Percentiles rank a stretch among this genome's conserved stretches.
Conservation (phyloP, 2,888 invertebrate species). For the Cryptus armator region DNA sequence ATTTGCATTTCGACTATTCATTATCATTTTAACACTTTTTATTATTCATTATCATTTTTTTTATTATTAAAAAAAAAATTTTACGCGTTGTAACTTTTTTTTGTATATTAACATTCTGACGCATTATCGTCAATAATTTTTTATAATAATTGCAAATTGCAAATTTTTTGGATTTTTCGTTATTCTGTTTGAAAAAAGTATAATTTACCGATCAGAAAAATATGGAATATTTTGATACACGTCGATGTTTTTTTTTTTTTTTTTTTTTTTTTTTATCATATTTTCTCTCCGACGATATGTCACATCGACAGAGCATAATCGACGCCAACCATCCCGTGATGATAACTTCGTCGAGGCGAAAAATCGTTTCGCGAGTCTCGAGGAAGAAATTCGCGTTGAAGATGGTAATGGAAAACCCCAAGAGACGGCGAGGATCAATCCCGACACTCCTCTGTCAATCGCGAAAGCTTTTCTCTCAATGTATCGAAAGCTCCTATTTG, state of each 20-base stretch:
- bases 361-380: background rate
- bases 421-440: background rate
- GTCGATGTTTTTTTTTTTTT: background rate
- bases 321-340: background rate
- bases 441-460: background rate
- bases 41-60: background rate
- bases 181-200: no score
- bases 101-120: no score
- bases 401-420: background rate
- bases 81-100: no score
- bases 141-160: no score
- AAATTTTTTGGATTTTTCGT: no score
- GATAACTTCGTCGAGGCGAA: background rate
- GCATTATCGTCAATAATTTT: no score
- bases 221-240: no score
- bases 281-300: background rate
- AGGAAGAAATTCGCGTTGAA: background rate
- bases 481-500: background rate
- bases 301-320: background rate
- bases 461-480: background rate
- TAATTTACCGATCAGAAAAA: no score
- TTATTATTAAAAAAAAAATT: background rate
- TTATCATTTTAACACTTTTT: background rate
- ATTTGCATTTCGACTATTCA: conserved; percentile 5
- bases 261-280: background rate